Percentiles rank a stretch among this genome's conserved stretches.
Conservation (phyloP, 2,888 invertebrate genomes). For the Poecilus cupreus region DNA sequence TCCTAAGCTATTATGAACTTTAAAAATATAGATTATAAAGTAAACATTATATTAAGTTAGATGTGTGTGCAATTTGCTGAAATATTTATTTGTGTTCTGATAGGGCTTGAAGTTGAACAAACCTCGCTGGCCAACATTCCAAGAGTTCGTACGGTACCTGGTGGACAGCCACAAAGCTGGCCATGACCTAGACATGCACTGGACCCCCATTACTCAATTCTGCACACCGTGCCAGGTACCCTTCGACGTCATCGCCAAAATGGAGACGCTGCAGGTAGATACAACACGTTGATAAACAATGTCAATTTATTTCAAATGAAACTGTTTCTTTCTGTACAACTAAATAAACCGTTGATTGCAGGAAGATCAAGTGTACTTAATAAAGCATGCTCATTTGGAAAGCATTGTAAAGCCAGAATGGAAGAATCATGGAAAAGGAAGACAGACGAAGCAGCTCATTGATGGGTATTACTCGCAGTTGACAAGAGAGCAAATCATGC, state of each 20-base stretch:
- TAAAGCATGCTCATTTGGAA: constrained; percentile 84
- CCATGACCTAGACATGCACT: constrained; percentile 87
- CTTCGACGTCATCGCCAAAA: constrained; percentile 88
- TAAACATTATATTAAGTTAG: too few relatives aligned
- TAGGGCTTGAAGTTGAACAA: constrained; percentile 67
- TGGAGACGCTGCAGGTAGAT: constrained; percentile 85
- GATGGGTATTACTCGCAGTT: constrained; percentile 86
- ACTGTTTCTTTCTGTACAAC: too few relatives aligned
- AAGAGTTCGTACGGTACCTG: constrained; percentile 87
- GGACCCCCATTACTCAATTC: constrained; percentile 89
- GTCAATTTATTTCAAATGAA: too few relatives aligned
- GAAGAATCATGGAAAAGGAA: constrained; percentile 87
- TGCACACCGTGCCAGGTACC: constrained; percentile 91
- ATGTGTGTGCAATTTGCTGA: too few relatives aligned
- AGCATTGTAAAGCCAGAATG: constrained; percentile 87
- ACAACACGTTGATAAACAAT: too few relatives aligned
- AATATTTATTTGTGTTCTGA: too few relatives aligned
- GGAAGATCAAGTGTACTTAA: constrained; percentile 89
- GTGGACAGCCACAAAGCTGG: constrained; percentile 81
- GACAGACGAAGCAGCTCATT: constrained; percentile 83
- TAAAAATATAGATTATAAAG: too few relatives aligned
- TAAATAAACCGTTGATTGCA: too few relatives aligned
- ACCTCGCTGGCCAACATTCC: constrained; percentile 84
- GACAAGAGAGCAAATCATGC: constrained; percentile 82
- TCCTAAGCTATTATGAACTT: too few relatives aligned